Evolutionary conservation across 2,113 vertebrate genomes (phyloP).

Genomic region (Crotophaga sulcirostris): DNA sequence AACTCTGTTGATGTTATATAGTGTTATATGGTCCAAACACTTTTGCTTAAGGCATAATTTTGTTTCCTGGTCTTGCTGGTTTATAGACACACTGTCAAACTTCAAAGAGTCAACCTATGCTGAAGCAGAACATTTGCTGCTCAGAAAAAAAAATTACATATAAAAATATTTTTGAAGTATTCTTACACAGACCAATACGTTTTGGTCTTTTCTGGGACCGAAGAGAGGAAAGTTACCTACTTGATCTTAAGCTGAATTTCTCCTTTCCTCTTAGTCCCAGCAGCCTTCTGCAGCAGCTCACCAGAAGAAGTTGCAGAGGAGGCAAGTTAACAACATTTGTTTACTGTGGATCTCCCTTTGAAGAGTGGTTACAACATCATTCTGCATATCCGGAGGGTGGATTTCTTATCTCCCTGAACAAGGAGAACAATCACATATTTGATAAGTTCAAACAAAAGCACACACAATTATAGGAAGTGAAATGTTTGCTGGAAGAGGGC

Average conservation of each 20-base stretch:
- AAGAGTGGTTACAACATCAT: slow-evolving; percentile 50
- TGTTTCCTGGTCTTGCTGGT: neutral
- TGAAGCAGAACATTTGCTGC: neutral
- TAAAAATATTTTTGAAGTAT: neutral
- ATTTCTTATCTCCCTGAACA: slow-evolving; percentile 64
- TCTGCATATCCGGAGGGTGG: slow-evolving; percentile 62
- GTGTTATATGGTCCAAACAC: neutral
- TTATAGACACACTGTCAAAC: neutral
- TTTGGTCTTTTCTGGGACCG: neutral
- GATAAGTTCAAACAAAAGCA: slow-evolving; percentile 63
- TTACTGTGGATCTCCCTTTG: slow-evolving; percentile 63
- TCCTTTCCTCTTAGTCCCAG: neutral
- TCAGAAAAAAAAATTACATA: neutral
- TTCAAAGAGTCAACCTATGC: neutral
- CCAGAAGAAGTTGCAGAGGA: neutral
- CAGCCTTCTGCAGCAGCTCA: neutral
- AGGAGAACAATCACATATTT: slow-evolving; percentile 61
- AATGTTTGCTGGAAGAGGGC: slow-evolving; percentile 52
- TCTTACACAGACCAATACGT: neutral
- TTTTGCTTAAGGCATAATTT: neutral
- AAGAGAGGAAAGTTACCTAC: neutral
- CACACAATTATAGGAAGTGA: slow-evolving; percentile 65
- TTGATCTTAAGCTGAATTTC: neutral
- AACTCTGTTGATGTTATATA: neutral
- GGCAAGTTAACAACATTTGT: neutral